Base-by-base conservation (phyloP, 1,140 invertebrate genomes). In the Drosophila takahashii region DNA sequence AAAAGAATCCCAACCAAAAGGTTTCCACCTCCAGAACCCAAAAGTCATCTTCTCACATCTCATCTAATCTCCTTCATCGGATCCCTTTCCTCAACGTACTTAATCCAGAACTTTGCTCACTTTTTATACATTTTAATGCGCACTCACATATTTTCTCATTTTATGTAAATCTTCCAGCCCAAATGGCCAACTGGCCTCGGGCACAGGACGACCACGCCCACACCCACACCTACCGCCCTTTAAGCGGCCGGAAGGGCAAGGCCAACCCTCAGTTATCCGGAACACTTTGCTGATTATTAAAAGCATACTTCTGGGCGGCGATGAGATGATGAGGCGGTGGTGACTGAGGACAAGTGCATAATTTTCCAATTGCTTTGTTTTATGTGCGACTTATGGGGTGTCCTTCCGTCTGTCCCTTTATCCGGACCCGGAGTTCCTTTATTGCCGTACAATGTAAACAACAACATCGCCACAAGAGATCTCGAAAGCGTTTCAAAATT, bases 341-440 rank as follows among this genome's bases (percentile, higher is more conserved):
- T 44, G 36, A 18, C 18, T 36, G 56, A 22, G 53, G 47, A 91
- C 85, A 91, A 91, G 90, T 91, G 81, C 78, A 91, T 90, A 91
- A 91, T 91, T 84, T 91, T 91, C 85, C 81, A 70, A 87, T 90
- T 91, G 81, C 79, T 90, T 91, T 90, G 83, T 89, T 91, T 91
- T 79, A 91, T 77, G 65, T 78, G 61, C 37, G 51, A 57, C 51
- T 53, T 62, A 65, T 32, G 56, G 51, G 62, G 79, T 73, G 34
- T 39, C 27, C 51, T 34, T 52, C 51, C 39, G 29, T 9, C 48
- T 16, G 18, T 27, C 13, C 56, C 18, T 32, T 36, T 13, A 29
- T 57, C 65, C 51, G 16, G 37, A 10, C 27, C 27, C 47, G 39
- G 16, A 34, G 37, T 51, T 10, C 34, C 69, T 72, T 89, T 80